phyloP scores from a whole-genome alignment of 2,797 vertebrate genomes.

The Hypotaenidia okinawae region DNA sequence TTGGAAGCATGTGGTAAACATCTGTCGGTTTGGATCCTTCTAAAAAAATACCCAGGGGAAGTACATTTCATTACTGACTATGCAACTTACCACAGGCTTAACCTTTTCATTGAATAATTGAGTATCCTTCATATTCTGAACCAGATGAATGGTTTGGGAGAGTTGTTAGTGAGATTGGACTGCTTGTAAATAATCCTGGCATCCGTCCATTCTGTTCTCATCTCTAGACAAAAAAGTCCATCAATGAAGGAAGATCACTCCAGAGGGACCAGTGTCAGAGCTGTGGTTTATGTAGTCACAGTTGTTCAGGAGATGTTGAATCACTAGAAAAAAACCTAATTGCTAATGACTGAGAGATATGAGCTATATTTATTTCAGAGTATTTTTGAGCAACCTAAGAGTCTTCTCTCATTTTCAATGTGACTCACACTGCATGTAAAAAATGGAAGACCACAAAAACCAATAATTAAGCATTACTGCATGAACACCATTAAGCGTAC shows the following conservation, averaged over 20 bases:
- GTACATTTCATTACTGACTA: slow-evolving; percentile 41
- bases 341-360: not conserved
- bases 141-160: slow-evolving; percentile 31
- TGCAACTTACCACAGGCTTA: slow-evolving; percentile 29
- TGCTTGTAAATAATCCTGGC: slow-evolving; percentile 22
- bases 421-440: not conserved
- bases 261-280: not conserved
- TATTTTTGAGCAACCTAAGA: not conserved
- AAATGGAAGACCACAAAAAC: not conserved
- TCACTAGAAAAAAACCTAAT: not conserved
- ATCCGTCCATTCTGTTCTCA: not conserved
- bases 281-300: not conserved
- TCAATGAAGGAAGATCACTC: not conserved
- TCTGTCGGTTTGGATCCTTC: slow-evolving; percentile 18
- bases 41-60: slow-evolving; percentile 34
- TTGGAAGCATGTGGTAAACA: slow-evolving; percentile 61
- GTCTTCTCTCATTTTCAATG: not conserved
- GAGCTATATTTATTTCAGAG: not conserved
- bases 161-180: not conserved
- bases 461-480: not conserved
- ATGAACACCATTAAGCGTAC: not conserved
- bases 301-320: not conserved
- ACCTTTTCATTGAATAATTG: slow-evolving; percentile 55
- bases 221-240: not conserved
- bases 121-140: slow-evolving; percentile 3